Percentiles rank a stretch among this genome's conserved stretches.
Conservation (phyloP, 2,113 vertebrate species). For the Lophius piscatorius region DNA sequence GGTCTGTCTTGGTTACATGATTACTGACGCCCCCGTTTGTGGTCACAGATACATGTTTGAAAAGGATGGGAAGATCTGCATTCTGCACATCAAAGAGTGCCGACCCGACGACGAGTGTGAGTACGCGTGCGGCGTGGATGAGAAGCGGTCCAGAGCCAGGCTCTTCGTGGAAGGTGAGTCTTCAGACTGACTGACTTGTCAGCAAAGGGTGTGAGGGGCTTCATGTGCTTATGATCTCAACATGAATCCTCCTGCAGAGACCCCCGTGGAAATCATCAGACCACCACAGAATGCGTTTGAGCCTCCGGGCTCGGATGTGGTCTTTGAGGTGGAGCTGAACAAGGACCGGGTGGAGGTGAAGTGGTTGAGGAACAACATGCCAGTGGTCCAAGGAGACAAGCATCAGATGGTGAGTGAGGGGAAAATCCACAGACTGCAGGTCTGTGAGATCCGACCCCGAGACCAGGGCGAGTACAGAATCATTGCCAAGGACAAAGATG, state of each 20-base stretch:
- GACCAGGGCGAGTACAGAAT: slow-evolving; percentile 97
- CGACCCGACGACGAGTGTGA: slow-evolving; percentile 96
- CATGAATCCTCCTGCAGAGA: slow-evolving; percentile 81
- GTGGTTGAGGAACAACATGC: slow-evolving; percentile 98
- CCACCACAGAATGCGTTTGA: slow-evolving; percentile 91
- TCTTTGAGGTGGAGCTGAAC: slow-evolving; percentile 94
- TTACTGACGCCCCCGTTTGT: too few species aligned
- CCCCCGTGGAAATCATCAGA: slow-evolving; percentile 93
- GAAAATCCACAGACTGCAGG: slow-evolving; percentile 92
- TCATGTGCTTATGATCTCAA: not conserved
- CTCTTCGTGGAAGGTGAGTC: slow-evolving; percentile 95
- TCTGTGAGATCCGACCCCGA: slow-evolving; percentile 93
- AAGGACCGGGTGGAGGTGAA: slow-evolving; percentile 97
- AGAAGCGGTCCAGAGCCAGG: slow-evolving; percentile 90
- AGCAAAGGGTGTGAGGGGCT: not conserved
- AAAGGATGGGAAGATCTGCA: slow-evolving; percentile 90
- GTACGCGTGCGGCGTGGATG: slow-evolving; percentile 95
- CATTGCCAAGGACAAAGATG: slow-evolving; percentile 96
- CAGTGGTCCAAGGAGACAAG: slow-evolving; percentile 95
- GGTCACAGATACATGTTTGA: slow-evolving; percentile 88
- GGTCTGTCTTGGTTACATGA: too few species aligned
- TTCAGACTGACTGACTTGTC: not conserved
- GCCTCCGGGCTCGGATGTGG: slow-evolving; percentile 90
- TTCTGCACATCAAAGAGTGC: slow-evolving; percentile 92
- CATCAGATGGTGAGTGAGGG: slow-evolving; percentile 99